Percentiles rank a stretch among this genome's conserved stretches.
Conservation (phyloP, 1,140 invertebrate genomes). For the Leucophenga varia region DNA sequence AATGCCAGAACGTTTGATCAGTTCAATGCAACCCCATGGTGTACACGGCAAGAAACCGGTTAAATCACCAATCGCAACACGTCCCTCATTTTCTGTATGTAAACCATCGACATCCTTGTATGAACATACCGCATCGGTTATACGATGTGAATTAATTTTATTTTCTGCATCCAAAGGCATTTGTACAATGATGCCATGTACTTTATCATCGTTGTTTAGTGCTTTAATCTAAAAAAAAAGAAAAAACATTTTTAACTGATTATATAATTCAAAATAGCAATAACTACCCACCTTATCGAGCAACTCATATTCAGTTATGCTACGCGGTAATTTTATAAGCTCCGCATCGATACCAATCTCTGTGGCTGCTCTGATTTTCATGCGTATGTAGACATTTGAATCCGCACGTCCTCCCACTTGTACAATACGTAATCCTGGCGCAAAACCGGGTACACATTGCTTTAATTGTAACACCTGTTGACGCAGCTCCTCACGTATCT, state of each 20-base stretch:
- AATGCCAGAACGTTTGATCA: constrained; percentile 82
- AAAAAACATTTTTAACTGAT: background rate
- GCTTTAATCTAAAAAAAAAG: constrained; percentile 71
- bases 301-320: constrained; percentile 78
- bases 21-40: constrained; percentile 87
- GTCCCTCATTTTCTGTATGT: constrained; percentile 90
- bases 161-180: constrained; percentile 88
- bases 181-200: constrained; percentile 97
- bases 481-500: constrained; percentile 71
- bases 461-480: constrained; percentile 67
- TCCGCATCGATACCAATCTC: constrained; percentile 87
- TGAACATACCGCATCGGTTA: constrained; percentile 84
- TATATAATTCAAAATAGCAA: background rate
- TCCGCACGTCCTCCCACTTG: constrained; percentile 94
- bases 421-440: constrained; percentile 78
- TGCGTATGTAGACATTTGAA: constrained; percentile 98
- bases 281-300: constrained; percentile 59
- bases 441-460: constrained; percentile 63
- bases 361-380: constrained; percentile 91
- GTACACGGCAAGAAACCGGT: constrained; percentile 90
- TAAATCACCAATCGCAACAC: constrained; percentile 79
- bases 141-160: constrained; percentile 79
- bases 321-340: constrained; percentile 79
- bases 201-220: constrained; percentile 78
- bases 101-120: constrained; percentile 95